Evolutionary conservation across 2,113 vertebrate genomes (phyloP), one percentile per base, ranked within the genome.

Genomic region (Poeciliopsis turrubarensis): DNA sequence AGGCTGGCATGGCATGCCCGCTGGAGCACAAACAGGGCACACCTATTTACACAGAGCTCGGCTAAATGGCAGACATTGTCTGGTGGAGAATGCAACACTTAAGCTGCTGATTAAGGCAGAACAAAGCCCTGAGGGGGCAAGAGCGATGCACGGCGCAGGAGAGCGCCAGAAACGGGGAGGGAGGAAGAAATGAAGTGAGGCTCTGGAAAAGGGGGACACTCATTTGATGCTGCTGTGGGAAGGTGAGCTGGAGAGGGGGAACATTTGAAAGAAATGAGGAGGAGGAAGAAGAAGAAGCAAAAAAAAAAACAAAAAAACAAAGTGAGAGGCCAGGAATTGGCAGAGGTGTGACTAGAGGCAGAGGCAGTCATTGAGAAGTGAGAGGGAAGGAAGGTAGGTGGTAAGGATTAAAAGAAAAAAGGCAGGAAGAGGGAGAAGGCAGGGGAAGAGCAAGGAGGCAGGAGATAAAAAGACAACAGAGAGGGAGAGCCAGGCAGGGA

Each of bases 91-190:
- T 91, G 90, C 91, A 92, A 92, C 91, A 92, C 86, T 92, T 93
- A 92, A 93, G 90, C 91, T 87, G 80, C 91, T 87, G 91, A 93
- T 92, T 93, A 91, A 90, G 88, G 89, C 89, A 90, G 89, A 92
- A 92, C 92, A 93, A 93, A 91, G 85, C 88, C 44, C 88, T 65
- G 77, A 81, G 86, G 92, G 91, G 91, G 80, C 82, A 91, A 81
- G 86, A 91, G 78, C 78, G 84, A 87, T 89, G 84, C 85, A 83
- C 70, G 65, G 69, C 84, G 85, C 51, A 57, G 8, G 60, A 85
- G 70, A 66, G 62, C 68, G 76, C 29, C 41, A 83, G 73, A 65
- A 57, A 57, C 63, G 37, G 82, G 71, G 75, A 81, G 87, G 37
- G 73, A 73, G 70, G 82, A 65, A 34, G 54, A 78, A 81, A 80